Evolutionary conservation across 2,113 vertebrate species (phyloP).

Genomic region (Agapornis roseicollis): DNA sequence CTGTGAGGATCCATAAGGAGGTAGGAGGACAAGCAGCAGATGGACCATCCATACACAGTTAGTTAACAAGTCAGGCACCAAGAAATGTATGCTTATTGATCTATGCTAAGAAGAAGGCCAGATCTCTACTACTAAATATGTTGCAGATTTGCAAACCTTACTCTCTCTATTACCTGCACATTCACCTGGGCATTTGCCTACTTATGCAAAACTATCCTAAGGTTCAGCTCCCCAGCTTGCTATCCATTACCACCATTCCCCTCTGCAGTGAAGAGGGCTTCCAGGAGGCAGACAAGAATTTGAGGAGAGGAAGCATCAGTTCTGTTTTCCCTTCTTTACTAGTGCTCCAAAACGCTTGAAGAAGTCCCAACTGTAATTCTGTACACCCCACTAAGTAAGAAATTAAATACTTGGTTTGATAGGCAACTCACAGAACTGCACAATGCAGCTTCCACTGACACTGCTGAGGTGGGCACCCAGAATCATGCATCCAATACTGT

Average conservation of each 20-base stretch:
- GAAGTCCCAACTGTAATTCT: accelerated
- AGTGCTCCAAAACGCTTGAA: not conserved
- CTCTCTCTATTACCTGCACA: not conserved
- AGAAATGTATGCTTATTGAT: not conserved
- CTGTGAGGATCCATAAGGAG: not conserved
- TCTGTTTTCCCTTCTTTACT: not conserved
- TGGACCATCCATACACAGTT: not conserved
- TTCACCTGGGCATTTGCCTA: not conserved
- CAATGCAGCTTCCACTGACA: not conserved
- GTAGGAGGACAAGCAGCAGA: not conserved
- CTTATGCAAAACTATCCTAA: not conserved
- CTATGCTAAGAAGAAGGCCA: not conserved
- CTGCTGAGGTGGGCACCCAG: accelerated
- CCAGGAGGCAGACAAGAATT: not conserved
- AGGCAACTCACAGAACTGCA: not conserved
- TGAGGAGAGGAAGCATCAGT: accelerated
- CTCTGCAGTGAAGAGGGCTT: not conserved
- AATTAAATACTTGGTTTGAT: not conserved
- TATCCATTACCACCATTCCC: not conserved
- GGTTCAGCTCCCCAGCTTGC: not conserved
- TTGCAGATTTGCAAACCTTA: not conserved
- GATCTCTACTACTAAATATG: not conserved
- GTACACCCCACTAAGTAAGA: not conserved
- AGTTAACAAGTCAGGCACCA: not conserved
- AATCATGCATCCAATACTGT: not conserved